phyloP scores from a whole-genome alignment of 2,888 invertebrate species.

The Spialia ferax region DNA sequence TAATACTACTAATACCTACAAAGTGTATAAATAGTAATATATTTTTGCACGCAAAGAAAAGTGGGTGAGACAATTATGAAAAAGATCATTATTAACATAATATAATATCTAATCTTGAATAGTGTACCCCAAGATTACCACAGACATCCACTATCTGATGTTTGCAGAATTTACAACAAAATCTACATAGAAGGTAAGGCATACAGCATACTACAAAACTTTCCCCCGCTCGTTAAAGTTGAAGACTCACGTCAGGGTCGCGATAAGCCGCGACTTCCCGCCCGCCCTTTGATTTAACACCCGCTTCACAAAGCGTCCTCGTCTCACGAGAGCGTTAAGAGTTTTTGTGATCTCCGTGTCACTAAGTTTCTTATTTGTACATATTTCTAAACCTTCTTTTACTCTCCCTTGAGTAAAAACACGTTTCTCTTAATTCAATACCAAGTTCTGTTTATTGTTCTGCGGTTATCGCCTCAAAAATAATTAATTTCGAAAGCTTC shows the following conservation, averaged over 20 bases:
- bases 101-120: too few species aligned
- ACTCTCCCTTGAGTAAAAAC: not conserved
- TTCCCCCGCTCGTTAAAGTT: constrained; percentile 12
- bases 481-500: not conserved
- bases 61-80: too few species aligned
- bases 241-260: constrained; percentile 27
- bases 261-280: constrained; percentile 36
- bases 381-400: not conserved
- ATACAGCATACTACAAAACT: not conserved
- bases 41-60: too few species aligned
- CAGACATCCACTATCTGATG: too few species aligned
- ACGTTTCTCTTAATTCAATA: not conserved
- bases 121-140: too few species aligned
- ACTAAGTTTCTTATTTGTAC: constrained; percentile 4
- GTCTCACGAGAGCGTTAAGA: constrained; percentile 2
- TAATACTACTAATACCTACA: too few species aligned
- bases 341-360: constrained; percentile 9
- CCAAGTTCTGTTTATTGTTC: not conserved
- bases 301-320: constrained; percentile 21
- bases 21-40: too few species aligned
- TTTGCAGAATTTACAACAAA: too few species aligned
- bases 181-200: too few species aligned
- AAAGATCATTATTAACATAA: too few species aligned
- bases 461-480: too few species aligned
- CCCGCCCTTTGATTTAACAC: constrained; percentile 36